These are phyloP conservation scores for Riparia riparia DNA, from an alignment of 2,113 vertebrate genomes.

Conservation along the genomic window DNA sequence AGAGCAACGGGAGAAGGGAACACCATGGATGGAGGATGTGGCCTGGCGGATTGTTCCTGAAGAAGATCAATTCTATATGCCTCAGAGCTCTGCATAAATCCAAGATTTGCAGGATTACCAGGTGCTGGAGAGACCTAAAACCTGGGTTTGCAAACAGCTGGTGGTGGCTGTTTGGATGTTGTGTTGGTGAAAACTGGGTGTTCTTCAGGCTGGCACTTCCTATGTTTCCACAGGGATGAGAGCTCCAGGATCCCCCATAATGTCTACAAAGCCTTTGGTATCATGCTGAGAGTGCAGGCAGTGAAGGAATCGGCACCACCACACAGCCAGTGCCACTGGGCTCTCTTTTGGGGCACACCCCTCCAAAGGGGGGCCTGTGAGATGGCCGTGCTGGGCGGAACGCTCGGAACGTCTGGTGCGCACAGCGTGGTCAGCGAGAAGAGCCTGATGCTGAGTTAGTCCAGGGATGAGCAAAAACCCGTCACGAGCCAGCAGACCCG, in stretches of 20 bases:
- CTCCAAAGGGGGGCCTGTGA: not conserved
- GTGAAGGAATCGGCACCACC: not conserved
- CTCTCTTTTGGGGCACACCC: not conserved
- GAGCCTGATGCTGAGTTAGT: not conserved
- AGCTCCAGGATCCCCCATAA: not conserved
- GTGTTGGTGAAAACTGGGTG: not conserved
- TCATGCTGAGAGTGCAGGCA: not conserved
- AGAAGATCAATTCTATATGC: not conserved
- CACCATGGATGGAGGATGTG: not conserved
- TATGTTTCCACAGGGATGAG: accelerated
- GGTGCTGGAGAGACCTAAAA: not conserved
- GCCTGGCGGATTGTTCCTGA: not conserved
- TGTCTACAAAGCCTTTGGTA: not conserved
- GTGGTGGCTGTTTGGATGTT: not conserved
- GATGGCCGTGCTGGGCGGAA: not conserved
- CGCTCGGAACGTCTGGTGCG: accelerated
- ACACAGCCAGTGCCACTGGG: no score
- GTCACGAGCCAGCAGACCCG: not conserved
- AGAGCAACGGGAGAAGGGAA: not conserved
- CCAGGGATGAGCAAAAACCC: not conserved
- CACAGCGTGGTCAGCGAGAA: not conserved
- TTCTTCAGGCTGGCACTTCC: not conserved
- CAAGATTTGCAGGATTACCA: not conserved
- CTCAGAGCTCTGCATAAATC: not conserved
- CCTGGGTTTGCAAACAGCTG: not conserved